Percentiles rank a stretch among this genome's conserved stretches.
These are phyloP conservation scores for Cremastinae sp. DNA, from an alignment of 2,888 invertebrate genomes.

Conservation along the genomic window DNA sequence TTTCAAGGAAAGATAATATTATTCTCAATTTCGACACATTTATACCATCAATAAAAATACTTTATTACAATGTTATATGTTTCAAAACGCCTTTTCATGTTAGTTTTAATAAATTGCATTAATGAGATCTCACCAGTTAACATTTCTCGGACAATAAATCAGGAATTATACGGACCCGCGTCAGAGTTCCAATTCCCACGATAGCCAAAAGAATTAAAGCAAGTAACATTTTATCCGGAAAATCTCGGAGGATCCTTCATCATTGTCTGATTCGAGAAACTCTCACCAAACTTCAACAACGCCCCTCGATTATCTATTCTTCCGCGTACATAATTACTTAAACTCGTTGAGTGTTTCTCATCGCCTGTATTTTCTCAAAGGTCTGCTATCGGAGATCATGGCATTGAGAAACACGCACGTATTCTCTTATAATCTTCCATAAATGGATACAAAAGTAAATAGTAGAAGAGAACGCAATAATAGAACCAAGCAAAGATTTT, in stretches of 20 bases:
- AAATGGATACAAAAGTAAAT: background rate
- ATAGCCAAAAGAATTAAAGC: background rate
- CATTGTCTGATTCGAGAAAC: slow-evolving; percentile 47
- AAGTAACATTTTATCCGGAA: slow-evolving; percentile 28
- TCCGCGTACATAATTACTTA: slow-evolving; percentile 29
- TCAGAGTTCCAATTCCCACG: slow-evolving; percentile 15
- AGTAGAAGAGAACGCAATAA: slow-evolving; percentile 8
- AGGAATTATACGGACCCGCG: slow-evolving; percentile 21
- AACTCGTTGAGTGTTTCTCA: slow-evolving; percentile 19
- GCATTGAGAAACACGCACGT: slow-evolving; percentile 9
- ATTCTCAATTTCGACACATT: no score
- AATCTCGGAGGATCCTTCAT: slow-evolving; percentile 53
- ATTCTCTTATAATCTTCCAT: background rate
- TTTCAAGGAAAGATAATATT: no score
- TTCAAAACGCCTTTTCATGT: no score
- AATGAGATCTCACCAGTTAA: no score
- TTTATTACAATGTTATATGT: no score
- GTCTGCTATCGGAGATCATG: slow-evolving; percentile 40
- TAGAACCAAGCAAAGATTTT: slow-evolving; percentile 27
- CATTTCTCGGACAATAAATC: background rate
- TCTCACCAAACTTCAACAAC: slow-evolving; percentile 30
- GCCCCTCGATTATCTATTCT: slow-evolving; percentile 52
- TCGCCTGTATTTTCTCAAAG: slow-evolving; percentile 53
- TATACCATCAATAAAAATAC: no score
- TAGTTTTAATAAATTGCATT: no score